phyloP scores from a whole-genome alignment of 2,113 vertebrate species.

The Oryzias melastigma region DNA sequence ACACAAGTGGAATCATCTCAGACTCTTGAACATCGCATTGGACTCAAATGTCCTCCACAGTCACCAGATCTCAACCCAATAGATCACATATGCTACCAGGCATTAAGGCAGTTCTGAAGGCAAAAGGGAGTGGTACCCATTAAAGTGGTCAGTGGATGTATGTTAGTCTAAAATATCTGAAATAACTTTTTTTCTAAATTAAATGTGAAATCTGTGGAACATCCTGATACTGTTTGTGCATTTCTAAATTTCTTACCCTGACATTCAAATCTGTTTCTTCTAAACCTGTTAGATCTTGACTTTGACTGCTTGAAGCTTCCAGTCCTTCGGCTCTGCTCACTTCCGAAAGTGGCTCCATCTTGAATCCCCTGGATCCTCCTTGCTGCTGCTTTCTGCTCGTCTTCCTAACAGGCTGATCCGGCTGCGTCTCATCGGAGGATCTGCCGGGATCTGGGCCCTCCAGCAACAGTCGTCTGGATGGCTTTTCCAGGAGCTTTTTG shows the following conservation, averaged over 20 bases:
- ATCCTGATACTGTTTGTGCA: not conserved
- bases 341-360: conserved; percentile 28
- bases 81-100: too few relatives aligned
- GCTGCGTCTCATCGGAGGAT: conserved; percentile 12
- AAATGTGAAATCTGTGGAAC: not conserved
- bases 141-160: too few relatives aligned
- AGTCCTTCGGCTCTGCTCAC: conserved; percentile 5
- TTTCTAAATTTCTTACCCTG: conserved; percentile 29
- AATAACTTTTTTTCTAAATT: too few relatives aligned
- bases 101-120: too few relatives aligned
- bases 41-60: too few relatives aligned
- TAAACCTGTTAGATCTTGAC: conserved; percentile 9
- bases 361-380: conserved; percentile 21
- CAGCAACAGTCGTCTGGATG: conserved; percentile 24
- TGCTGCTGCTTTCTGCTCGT: conserved; percentile 38
- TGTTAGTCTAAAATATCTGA: too few relatives aligned
- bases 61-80: too few relatives aligned
- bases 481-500: conserved; percentile 38
- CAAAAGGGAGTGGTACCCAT: too few relatives aligned
- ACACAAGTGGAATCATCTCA: too few relatives aligned
- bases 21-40: too few relatives aligned
- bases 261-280: conserved; percentile 16
- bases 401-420: conserved; percentile 27
- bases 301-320: conserved; percentile 17
- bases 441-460: conserved; percentile 33